Conservation (phyloP, 2,888 invertebrate genomes). For the Melangyna quadrimaculata region DNA sequence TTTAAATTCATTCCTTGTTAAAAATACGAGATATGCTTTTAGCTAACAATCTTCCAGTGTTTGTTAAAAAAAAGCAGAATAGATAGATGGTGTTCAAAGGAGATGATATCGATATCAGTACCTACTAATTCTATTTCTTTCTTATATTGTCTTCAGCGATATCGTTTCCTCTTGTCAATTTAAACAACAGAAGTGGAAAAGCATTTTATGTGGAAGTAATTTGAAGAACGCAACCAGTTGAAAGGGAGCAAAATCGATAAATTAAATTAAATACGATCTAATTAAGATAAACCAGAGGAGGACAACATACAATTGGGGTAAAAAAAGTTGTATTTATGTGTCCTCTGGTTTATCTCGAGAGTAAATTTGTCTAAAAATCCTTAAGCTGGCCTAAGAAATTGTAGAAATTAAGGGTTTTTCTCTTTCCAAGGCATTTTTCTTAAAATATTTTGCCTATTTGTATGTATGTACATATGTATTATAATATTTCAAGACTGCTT, state of each 20-base stretch:
- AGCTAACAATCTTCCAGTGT: background rate
- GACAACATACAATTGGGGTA: background rate
- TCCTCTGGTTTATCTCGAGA: slow-evolving; percentile 26
- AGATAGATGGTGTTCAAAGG: slow-evolving; percentile 9
- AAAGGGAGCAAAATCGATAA: slow-evolving; percentile 31
- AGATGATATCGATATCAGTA: slow-evolving; percentile 15
- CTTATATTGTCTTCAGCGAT: background rate
- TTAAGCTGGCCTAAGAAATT: slow-evolving; percentile 28
- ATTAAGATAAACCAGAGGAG: slow-evolving; percentile 9
- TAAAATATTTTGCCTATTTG: background rate
- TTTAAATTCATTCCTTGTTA: background rate
- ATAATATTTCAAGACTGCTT: background rate
- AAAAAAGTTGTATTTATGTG: background rate
- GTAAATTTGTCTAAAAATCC: slow-evolving; percentile 32
- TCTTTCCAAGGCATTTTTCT: background rate
- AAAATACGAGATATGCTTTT: background rate
- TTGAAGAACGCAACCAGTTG: background rate
- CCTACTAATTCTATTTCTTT: background rate
- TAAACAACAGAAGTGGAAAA: slow-evolving; percentile 8
- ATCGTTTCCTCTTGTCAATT: slow-evolving; percentile 24
- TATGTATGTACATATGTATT: background rate
- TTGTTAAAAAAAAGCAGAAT: background rate
- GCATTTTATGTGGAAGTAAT: slow-evolving; percentile 27
- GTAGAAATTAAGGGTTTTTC: slow-evolving; percentile 19
- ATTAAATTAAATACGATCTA: slow-evolving; percentile 23